Evolutionary conservation across 2,797 vertebrate species (phyloP).

Genomic region (Apogon talboti): DNA sequence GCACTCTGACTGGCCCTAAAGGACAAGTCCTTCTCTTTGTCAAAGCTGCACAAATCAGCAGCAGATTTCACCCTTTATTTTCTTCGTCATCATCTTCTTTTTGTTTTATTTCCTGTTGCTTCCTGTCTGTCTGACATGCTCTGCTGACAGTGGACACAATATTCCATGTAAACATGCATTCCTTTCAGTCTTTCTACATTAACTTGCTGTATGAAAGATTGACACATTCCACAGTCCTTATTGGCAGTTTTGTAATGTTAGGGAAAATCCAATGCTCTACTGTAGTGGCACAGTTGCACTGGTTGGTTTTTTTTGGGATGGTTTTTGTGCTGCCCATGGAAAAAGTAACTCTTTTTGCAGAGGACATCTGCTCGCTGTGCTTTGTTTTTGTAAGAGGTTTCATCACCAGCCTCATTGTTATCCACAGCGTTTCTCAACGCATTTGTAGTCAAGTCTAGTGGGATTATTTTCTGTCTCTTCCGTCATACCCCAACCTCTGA

Average conservation of each 20-base stretch:
- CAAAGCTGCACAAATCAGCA: slow-evolving; percentile 42
- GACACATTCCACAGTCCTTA: slow-evolving; percentile 59
- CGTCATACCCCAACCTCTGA: slow-evolving; percentile 15
- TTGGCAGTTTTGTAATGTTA: slow-evolving; percentile 24
- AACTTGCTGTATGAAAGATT: slow-evolving; percentile 53
- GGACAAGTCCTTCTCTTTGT: slow-evolving; percentile 48
- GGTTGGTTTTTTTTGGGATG: slow-evolving; percentile 34
- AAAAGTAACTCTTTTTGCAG: slow-evolving; percentile 31
- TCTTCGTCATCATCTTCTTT: not conserved
- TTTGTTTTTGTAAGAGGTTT: slow-evolving; percentile 31
- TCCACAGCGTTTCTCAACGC: slow-evolving; percentile 17
- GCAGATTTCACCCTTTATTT: not conserved
- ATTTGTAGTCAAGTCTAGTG: slow-evolving; percentile 34
- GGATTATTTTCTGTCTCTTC: slow-evolving; percentile 42
- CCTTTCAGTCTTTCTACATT: slow-evolving; percentile 37
- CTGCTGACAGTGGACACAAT: slow-evolving; percentile 27
- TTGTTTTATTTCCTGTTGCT: slow-evolving; percentile 32
- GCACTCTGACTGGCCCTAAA: slow-evolving; percentile 14
- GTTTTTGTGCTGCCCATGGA: slow-evolving; percentile 35
- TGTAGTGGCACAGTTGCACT: slow-evolving; percentile 45
- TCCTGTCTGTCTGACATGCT: slow-evolving; percentile 27
- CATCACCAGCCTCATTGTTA: slow-evolving; percentile 31
- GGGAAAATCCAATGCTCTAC: slow-evolving; percentile 31
- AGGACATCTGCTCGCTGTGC: slow-evolving; percentile 2
- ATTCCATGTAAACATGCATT: slow-evolving; percentile 49